phyloP scores from a whole-genome alignment of 2,113 vertebrate genomes.

The Benitochromis conjunctus region DNA sequence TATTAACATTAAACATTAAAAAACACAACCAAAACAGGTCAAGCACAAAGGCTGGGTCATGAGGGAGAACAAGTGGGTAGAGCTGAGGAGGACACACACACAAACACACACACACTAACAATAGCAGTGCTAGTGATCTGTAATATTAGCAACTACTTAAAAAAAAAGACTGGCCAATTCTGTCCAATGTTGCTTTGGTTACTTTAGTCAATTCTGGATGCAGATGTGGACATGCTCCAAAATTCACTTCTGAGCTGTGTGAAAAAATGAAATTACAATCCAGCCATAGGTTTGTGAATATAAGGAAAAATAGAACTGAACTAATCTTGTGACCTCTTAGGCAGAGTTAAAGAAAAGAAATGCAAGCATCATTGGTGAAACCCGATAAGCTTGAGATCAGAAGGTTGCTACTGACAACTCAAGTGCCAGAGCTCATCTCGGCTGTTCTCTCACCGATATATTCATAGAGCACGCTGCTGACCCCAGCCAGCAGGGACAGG shows the following conservation, averaged over 20 bases:
- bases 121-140: not conserved
- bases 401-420: not conserved
- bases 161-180: not conserved
- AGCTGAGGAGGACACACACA: not conserved
- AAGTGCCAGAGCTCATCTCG: not conserved
- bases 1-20: not conserved
- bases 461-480: conserved; percentile 84
- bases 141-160: not conserved
- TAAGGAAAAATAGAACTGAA: not conserved
- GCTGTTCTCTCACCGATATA: conserved; percentile 76
- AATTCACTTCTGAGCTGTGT: not conserved
- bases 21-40: not conserved
- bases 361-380: not conserved
- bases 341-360: not conserved
- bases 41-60: not conserved
- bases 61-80: not conserved
- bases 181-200: too few relatives aligned
- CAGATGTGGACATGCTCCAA: not conserved
- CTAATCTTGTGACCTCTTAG: not conserved
- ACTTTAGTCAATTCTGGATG: not conserved
- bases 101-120: not conserved
- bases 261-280: not conserved
- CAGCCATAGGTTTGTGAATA: not conserved
- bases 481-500: conserved; percentile 85
- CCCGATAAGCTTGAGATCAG: not conserved